Percentiles rank a stretch among this genome's conserved stretches.
phyloP scores from a whole-genome alignment of 2,113 vertebrate genomes.

The Pelecanoides urinatrix region DNA sequence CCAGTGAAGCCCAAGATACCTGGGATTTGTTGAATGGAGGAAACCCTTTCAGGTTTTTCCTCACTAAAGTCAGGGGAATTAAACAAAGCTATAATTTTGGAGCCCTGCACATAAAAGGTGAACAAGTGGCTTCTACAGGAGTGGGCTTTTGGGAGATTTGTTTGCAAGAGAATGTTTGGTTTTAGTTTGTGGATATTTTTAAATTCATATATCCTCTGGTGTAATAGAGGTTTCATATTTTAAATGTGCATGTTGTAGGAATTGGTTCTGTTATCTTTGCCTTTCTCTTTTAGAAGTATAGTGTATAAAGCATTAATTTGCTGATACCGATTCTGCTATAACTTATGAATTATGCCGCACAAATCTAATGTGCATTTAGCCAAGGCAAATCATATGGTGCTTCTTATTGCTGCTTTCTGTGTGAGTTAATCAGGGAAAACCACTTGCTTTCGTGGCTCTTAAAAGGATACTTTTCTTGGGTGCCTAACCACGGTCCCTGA shows the following conservation, averaged over 20 bases:
- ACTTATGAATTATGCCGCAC: not conserved
- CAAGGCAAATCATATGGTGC: not conserved
- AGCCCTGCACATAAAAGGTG: slow-evolving; percentile 93
- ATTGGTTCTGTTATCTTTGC: not conserved
- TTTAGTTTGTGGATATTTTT: not conserved
- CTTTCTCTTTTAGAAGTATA: not conserved
- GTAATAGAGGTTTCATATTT: not conserved
- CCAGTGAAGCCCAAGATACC: slow-evolving; percentile 80
- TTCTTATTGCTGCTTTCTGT: not conserved
- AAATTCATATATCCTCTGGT: not conserved
- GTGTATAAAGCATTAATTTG: not conserved
- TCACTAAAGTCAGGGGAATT: slow-evolving; percentile 91
- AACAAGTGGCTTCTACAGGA: not conserved
- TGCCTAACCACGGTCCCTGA: not conserved
- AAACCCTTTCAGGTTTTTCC: slow-evolving; percentile 88
- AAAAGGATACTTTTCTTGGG: not conserved
- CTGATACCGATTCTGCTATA: not conserved
- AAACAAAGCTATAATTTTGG: slow-evolving; percentile 84
- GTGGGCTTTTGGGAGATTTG: not conserved
- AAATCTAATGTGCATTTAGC: not conserved
- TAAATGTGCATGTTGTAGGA: not conserved
- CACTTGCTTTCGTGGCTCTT: fast-evolving
- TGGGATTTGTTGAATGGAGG: slow-evolving; percentile 77
- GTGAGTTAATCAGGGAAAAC: not conserved
- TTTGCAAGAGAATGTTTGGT: not conserved